Conservation (phyloP, 2,113 vertebrate species). For the Crotalus tigris region DNA sequence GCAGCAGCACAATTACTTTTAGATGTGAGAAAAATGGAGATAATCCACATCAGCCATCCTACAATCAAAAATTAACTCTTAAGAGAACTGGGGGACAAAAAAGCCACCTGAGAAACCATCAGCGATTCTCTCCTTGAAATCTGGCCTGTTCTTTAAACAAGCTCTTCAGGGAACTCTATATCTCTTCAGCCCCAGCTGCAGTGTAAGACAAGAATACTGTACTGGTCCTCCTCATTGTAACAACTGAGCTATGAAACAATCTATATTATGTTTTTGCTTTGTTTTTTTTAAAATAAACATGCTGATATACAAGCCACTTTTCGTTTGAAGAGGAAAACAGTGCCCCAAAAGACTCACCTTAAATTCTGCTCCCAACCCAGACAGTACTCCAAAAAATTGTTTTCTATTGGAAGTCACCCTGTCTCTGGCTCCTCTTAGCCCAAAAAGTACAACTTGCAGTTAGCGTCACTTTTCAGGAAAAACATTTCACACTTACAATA, state of each 20-base stretch:
- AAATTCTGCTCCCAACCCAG: background rate
- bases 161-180: background rate
- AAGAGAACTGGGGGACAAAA: background rate
- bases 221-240: background rate
- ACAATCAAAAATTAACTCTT: background rate
- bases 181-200: background rate
- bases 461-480: background rate
- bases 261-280: background rate
- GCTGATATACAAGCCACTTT: background rate
- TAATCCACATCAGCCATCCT: background rate
- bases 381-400: background rate
- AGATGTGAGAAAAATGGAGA: background rate
- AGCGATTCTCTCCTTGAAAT: background rate
- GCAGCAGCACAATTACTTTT: background rate
- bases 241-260: background rate
- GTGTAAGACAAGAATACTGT: background rate
- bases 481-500: background rate
- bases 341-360: background rate
- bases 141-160: background rate
- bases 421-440: background rate
- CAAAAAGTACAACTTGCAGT: background rate
- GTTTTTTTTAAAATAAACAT: background rate
- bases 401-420: background rate
- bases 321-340: background rate
- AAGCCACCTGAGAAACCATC: background rate